These are phyloP conservation scores for Zeus faber DNA, from an alignment of 2,113 vertebrate species.

Conservation along the genomic window DNA sequence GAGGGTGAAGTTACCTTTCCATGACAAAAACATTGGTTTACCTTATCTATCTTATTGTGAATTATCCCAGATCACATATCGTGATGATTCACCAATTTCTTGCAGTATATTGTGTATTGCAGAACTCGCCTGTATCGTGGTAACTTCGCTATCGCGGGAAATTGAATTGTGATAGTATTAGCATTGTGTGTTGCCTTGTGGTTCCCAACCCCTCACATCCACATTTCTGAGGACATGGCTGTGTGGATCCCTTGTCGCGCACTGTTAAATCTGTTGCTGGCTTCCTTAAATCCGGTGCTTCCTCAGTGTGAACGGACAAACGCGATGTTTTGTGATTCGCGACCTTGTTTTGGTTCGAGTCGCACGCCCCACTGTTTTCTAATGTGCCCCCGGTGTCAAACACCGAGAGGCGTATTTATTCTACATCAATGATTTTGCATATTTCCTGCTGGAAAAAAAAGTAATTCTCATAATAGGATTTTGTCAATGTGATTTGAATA, in stretches of 20 bases:
- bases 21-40: too few relatives aligned
- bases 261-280: constrained; percentile 14
- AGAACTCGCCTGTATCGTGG: too few relatives aligned
- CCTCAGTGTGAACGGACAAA: constrained; percentile 39
- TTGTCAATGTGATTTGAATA: constrained; percentile 82
- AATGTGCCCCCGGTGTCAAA: constrained; percentile 66
- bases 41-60: too few relatives aligned
- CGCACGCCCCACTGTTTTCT: constrained; percentile 55
- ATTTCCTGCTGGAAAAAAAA: constrained; percentile 72
- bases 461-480: constrained; percentile 81
- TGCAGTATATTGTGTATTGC: too few relatives aligned
- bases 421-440: constrained; percentile 75
- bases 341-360: constrained; percentile 68
- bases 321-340: constrained; percentile 47
- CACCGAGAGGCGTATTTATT: constrained; percentile 68
- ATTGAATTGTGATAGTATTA: too few relatives aligned
- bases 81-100: too few relatives aligned
- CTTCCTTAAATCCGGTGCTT: constrained; percentile 37
- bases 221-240: constrained; percentile 5
- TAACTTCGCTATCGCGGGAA: too few relatives aligned
- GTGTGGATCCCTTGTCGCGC: constrained; percentile 13
- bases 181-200: too few relatives aligned
- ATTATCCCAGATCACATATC: too few relatives aligned
- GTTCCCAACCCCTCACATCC: too few relatives aligned
- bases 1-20: too few relatives aligned